Evolutionary conservation across 2,797 vertebrate genomes (phyloP), one percentile per base, ranked within the genome.

Genomic region (Rhadinocentrus ornatus): DNA sequence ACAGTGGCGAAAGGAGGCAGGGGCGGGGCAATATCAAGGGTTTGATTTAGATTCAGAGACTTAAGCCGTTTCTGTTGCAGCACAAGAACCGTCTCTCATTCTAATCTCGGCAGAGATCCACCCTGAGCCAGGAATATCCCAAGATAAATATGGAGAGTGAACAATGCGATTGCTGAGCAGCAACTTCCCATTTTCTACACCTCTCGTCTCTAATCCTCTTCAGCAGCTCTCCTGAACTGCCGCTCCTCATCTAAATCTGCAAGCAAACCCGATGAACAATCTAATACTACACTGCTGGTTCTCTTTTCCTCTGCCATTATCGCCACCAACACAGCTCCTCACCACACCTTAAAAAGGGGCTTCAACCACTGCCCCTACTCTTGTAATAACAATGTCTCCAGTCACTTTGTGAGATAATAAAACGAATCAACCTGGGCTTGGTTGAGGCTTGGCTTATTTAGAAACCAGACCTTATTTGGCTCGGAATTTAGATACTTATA

Each of bases 101-200:
- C 91, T 94, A 94, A 94, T 94, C 94, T 95, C 82, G 24, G 81
- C 85, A 91, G 85, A 90, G 90, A 94, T 94, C 91, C 92, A 92
- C 80, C 71, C 90, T 92, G 93, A 94, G 92, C 93, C 89, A 86
- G 83, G 90, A 94, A 94, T 94, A 94, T 94, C 93, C 93, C 85
- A 91, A 93, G 92, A 94, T 94, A 93, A 95, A 94, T 93, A 93
- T 91, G 91, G 90, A 93, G 93, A 92, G 88, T 91, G 92, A 94
- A 94, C 93, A 94, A 95, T 93, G 90, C 77, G 85, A 93, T 91
- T 93, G 92, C 93, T 93, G 92, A 94, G 93, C 87, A 85, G 90
- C 91, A 93, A 92, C 92, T 91, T 93, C 88, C 88, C 89, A 88
- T 88, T 90, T 88, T 89, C 86, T 86, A 85, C 86, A 91, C 86